These are phyloP conservation scores for Drosophila maculinotata DNA, from an alignment of 2,888 invertebrate genomes.

Conservation along the genomic window DNA sequence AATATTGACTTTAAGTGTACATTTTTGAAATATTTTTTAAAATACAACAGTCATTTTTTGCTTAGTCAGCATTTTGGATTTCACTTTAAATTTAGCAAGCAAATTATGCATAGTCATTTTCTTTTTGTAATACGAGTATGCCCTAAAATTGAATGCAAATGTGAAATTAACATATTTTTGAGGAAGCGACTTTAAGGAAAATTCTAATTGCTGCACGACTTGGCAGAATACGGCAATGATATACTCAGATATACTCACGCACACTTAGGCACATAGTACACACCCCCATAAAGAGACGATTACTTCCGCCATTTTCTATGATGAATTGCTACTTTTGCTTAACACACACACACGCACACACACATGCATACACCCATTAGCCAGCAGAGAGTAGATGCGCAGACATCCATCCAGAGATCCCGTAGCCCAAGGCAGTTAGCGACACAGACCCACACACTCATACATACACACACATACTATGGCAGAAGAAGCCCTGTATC, in stretches of 20 bases:
- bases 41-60: too few species aligned
- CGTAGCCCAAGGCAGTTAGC: constrained; percentile 48
- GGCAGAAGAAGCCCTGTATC: constrained; percentile 18
- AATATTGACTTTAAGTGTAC: neutral
- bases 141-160: neutral
- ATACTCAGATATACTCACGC: constrained; percentile 31
- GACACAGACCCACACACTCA: constrained; percentile 45
- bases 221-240: constrained; percentile 23
- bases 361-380: constrained; percentile 40
- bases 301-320: constrained; percentile 84
- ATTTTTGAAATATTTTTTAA: neutral
- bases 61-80: too few species aligned
- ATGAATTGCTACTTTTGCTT: constrained; percentile 83
- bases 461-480: constrained; percentile 6
- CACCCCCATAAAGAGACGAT: constrained; percentile 71
- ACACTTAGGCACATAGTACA: constrained; percentile 44
- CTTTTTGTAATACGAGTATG: too few species aligned
- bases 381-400: constrained; percentile 66
- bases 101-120: too few species aligned
- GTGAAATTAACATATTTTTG: neutral
- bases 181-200: constrained; percentile 10
- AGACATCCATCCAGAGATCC: constrained; percentile 52
- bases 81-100: too few species aligned
- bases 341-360: constrained; percentile 44
- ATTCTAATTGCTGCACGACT: constrained; percentile 42